These are phyloP conservation scores for Ashinkailepas kermadecensis DNA, from an alignment of 2,888 invertebrate genomes.

Conservation along the genomic window DNA sequence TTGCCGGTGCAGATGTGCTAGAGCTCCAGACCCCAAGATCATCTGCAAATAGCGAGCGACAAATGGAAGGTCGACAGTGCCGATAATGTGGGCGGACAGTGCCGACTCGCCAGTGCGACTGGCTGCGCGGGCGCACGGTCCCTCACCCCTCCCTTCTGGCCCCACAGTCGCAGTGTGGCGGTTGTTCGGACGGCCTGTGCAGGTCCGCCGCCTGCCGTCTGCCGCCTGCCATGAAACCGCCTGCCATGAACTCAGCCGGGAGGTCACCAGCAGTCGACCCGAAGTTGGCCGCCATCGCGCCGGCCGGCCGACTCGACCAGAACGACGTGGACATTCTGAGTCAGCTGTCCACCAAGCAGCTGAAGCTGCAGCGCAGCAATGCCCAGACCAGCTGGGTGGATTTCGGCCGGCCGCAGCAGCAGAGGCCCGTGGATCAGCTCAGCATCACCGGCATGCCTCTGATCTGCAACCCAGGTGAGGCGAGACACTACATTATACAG, in stretches of 20 bases:
- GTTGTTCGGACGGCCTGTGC: too few relatives aligned
- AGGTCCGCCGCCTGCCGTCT: not conserved
- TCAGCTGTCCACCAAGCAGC: not conserved
- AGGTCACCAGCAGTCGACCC: not conserved
- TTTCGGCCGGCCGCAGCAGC: not conserved
- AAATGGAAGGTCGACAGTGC: too few relatives aligned
- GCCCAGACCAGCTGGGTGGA: not conserved
- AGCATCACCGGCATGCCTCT: not conserved
- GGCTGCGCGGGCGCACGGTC: too few relatives aligned
- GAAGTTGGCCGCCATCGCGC: not conserved
- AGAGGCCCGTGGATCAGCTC: not conserved
- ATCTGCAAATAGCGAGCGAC: too few relatives aligned
- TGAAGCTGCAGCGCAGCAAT: not conserved
- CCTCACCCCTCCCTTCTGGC: too few relatives aligned
- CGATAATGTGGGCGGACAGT: too few relatives aligned
- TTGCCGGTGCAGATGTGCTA: too few relatives aligned
- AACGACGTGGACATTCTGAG: not conserved
- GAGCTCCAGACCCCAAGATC: too few relatives aligned
- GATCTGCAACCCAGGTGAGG: slow-evolving; percentile 3
- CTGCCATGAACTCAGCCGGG: too few relatives aligned
- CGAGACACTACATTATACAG: too few relatives aligned
- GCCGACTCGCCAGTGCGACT: too few relatives aligned
- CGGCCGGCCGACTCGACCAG: not conserved
- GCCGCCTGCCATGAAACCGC: not conserved
- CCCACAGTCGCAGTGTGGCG: too few relatives aligned